phyloP scores from a whole-genome alignment of 1,140 invertebrate genomes.

The Apis florea region DNA sequence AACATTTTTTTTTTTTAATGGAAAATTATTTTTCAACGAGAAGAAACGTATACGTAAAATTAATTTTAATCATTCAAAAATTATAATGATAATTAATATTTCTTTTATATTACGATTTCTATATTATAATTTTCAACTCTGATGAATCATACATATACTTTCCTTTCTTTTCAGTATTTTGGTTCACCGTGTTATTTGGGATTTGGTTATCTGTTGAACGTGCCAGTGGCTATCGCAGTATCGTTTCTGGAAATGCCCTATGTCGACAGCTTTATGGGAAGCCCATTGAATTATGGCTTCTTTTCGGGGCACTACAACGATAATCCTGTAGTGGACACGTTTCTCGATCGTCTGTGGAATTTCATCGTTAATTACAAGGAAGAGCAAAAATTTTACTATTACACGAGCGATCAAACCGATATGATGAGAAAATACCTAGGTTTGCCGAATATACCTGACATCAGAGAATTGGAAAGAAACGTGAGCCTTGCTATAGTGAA shows the following conservation, averaged over 20 bases:
- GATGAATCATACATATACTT: no score
- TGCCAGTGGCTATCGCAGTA: constrained; percentile 82
- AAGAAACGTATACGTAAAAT: no score
- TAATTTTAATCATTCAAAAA: no score
- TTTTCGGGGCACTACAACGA: constrained; percentile 82
- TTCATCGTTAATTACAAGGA: constrained; percentile 52
- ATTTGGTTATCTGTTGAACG: constrained; percentile 81
- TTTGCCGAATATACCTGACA: constrained; percentile 60
- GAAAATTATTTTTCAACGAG: no score
- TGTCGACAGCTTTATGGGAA: constrained; percentile 83
- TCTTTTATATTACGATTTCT: no score
- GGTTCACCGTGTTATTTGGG: constrained; percentile 78
- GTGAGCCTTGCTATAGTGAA: constrained; percentile 82
- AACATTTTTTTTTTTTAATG: no score
- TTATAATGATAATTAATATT: no score
- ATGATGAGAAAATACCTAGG: constrained; percentile 75
- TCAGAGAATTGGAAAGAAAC: constrained; percentile 77
- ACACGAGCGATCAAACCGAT: constrained; percentile 63
- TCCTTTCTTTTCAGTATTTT: constrained; percentile 55
- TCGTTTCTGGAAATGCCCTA: constrained; percentile 82
- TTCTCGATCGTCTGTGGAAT: constrained; percentile 83
- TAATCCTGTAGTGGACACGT: constrained; percentile 80
- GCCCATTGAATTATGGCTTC: constrained; percentile 82
- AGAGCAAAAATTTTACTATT: constrained; percentile 57
- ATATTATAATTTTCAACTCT: no score